Evolutionary conservation across 2,113 vertebrate species (phyloP).

Genomic region (Pachycephala philippinensis): DNA sequence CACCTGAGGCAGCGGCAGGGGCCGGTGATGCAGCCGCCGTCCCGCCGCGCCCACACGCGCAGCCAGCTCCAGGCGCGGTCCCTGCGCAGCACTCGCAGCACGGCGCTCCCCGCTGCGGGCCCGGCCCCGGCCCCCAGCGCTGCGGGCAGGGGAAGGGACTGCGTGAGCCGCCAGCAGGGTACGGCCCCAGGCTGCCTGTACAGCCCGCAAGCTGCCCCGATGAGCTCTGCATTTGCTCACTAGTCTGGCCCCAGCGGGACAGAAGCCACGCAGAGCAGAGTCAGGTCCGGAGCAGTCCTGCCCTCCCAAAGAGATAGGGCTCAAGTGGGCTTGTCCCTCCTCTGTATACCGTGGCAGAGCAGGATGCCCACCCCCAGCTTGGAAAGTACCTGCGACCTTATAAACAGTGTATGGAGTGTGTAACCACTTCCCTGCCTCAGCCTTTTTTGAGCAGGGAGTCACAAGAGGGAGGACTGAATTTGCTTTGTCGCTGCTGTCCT

Average conservation of each 20-base stretch:
- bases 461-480: not conserved
- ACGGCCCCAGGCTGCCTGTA: not conserved
- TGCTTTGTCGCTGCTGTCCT: fast-evolving
- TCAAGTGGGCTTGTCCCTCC: fast-evolving
- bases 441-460: not conserved
- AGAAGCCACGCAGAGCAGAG: fast-evolving
- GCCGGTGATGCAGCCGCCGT: not conserved
- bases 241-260: not conserved
- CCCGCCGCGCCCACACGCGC: not conserved
- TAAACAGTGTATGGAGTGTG: fast-evolving
- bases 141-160: not conserved
- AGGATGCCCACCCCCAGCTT: fast-evolving
- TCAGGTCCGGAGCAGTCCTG: fast-evolving
- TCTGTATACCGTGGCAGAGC: not conserved
- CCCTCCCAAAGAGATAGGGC: not conserved
- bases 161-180: not conserved
- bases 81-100: not conserved
- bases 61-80: conserved; percentile 39
- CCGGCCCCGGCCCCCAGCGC: not conserved
- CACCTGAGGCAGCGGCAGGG: not conserved
- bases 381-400: not conserved
- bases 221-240: fast-evolving
- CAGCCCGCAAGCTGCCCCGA: not conserved
- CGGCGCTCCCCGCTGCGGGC: not conserved
- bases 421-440: not conserved